Percentiles rank a stretch among this genome's conserved stretches.
phyloP scores from a whole-genome alignment of 2,113 vertebrate genomes.

The Macrotis lagotis region DNA sequence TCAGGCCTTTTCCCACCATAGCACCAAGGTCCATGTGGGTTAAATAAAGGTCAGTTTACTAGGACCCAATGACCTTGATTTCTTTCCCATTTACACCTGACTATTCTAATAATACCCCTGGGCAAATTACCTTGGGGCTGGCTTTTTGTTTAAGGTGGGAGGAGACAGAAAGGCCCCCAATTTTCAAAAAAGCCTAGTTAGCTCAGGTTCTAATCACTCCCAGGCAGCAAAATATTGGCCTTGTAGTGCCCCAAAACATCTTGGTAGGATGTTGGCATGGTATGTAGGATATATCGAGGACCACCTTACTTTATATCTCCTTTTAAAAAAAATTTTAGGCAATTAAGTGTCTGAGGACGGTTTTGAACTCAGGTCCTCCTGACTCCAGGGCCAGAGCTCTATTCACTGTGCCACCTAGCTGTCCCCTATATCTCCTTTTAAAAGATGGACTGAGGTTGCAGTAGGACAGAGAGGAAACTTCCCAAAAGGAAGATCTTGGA shows the following conservation, averaged over 20 bases:
- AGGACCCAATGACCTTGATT: background rate
- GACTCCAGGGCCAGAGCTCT: no score
- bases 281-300: background rate
- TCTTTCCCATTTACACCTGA: background rate
- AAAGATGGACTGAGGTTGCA: background rate
- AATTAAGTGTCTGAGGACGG: no score
- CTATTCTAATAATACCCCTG: background rate
- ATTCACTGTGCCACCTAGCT: no score
- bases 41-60: background rate
- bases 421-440: background rate
- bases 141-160: background rate
- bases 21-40: background rate
- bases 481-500: background rate
- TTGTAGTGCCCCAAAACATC: background rate
- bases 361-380: no score
- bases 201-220: background rate
- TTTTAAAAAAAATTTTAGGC: no score
- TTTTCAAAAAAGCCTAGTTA: background rate
- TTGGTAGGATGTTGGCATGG: background rate
- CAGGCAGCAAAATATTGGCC: background rate
- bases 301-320: background rate
- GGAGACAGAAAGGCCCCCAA: background rate
- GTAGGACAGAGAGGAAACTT: background rate
- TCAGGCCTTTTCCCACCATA: background rate
- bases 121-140: background rate